These are phyloP conservation scores for Pristis pectinata DNA, from an alignment of 2,797 vertebrate species.

Conservation along the genomic window DNA sequence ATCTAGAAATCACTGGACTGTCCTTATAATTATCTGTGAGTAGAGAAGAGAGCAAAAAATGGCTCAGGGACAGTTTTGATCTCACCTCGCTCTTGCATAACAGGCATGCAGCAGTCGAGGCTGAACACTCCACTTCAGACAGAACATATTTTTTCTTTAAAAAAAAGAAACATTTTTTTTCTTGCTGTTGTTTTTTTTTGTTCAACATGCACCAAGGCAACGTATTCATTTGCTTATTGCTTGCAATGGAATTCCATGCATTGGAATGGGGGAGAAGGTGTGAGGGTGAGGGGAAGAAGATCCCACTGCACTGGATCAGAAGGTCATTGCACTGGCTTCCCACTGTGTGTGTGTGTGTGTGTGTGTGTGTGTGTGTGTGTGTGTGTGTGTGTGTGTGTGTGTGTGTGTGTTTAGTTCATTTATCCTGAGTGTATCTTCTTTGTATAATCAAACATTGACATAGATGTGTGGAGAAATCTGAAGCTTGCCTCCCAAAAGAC, in stretches of 20 bases:
- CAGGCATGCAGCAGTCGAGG: not conserved
- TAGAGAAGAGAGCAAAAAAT: constrained; percentile 38
- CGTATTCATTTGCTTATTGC: constrained; percentile 41
- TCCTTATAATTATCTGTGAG: constrained; percentile 46
- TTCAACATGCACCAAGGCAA: constrained; percentile 44
- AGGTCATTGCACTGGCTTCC: constrained; percentile 40
- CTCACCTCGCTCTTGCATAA: constrained; percentile 17
- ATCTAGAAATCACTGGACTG: constrained; percentile 43
- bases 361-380: not conserved
- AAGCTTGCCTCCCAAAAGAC: not conserved
- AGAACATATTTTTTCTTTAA: not conserved
- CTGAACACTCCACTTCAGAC: constrained; percentile 1
- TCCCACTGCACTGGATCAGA: constrained; percentile 44
- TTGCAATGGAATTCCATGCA: constrained; percentile 44
- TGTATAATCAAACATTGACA: not conserved
- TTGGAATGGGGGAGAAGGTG: constrained; percentile 8
- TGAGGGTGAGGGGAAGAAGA: constrained; percentile 39
- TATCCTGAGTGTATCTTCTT: not conserved
- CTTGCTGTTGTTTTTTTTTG: not conserved
- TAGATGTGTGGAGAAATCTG: not conserved
- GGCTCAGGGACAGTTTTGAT: constrained; percentile 33
- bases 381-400: not conserved
- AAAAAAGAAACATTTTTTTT: constrained; percentile 14
- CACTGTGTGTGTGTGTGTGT: not conserved
- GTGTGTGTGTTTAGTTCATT: not conserved